Evolutionary conservation across 2,113 vertebrate genomes (phyloP).

Genomic region (Labeo catla): DNA sequence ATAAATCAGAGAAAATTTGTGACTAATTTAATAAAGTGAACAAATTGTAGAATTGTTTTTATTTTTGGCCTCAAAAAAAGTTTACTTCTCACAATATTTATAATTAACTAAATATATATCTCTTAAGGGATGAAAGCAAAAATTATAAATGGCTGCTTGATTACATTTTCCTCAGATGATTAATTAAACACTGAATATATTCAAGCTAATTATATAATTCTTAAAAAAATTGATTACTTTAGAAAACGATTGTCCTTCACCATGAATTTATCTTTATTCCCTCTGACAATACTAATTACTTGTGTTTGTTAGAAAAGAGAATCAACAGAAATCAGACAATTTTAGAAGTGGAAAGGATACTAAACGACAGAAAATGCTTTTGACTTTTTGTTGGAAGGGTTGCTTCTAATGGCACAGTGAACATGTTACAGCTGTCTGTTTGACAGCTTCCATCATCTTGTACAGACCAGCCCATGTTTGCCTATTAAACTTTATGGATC

Average conservation of each 20-base stretch:
- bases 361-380: background rate
- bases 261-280: background rate
- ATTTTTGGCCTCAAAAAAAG: background rate
- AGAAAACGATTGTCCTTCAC: background rate
- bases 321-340: background rate
- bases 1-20: background rate
- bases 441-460: slow-evolving; percentile 40
- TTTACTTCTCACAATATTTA: background rate
- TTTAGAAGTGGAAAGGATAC: background rate
- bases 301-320: background rate
- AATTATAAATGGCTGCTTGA: slow-evolving; percentile 8
- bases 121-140: background rate
- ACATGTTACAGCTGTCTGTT: slow-evolving; percentile 22
- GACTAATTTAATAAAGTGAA: background rate
- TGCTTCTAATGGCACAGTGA: background rate
- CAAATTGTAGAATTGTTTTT: background rate
- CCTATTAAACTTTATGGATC: slow-evolving; percentile 53
- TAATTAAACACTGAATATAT: slow-evolving; percentile 5
- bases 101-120: background rate
- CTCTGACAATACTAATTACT: background rate
- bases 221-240: background rate
- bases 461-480: slow-evolving; percentile 29
- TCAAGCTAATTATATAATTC: background rate
- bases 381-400: background rate
- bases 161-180: background rate